Percentiles rank a stretch among this genome's conserved stretches.
These are phyloP conservation scores for Nyleta sp. DNA, from an alignment of 2,888 invertebrate genomes.

Conservation along the genomic window DNA sequence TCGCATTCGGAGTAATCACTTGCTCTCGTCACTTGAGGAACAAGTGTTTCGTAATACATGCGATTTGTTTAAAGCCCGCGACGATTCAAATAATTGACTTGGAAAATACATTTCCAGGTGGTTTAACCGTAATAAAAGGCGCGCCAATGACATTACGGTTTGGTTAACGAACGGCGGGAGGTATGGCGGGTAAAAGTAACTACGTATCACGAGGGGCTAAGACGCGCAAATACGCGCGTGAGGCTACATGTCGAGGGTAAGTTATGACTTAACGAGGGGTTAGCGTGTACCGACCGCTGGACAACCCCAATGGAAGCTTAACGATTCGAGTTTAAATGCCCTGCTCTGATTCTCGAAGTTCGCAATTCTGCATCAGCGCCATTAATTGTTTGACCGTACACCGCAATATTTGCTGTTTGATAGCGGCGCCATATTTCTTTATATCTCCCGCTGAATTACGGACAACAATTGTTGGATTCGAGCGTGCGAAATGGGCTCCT, in stretches of 20 bases:
- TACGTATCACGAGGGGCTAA: constrained; percentile 51
- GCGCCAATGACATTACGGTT: constrained; percentile 28
- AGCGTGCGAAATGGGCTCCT: too few relatives aligned
- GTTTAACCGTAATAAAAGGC: too few relatives aligned
- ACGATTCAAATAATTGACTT: too few relatives aligned
- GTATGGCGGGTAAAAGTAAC: constrained; percentile 30
- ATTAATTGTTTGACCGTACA: constrained; percentile 61
- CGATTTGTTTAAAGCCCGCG: too few relatives aligned
- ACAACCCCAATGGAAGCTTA: constrained; percentile 76
- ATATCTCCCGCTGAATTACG: too few relatives aligned
- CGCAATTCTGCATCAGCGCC: constrained; percentile 71
- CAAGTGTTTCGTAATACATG: too few relatives aligned
- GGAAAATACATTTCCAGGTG: too few relatives aligned
- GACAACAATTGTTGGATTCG: too few relatives aligned
- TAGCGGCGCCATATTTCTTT: too few relatives aligned
- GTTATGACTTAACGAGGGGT: constrained; percentile 82
- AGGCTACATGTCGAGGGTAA: constrained; percentile 74
- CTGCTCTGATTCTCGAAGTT: constrained; percentile 76
- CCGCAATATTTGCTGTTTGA: constrained; percentile 14
- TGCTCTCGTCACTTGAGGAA: too few relatives aligned
- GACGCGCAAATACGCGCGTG: constrained; percentile 62
- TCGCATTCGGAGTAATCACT: too few relatives aligned
- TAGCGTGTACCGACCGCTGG: constrained; percentile 78
- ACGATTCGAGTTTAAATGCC: constrained; percentile 77
- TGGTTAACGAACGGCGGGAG: constrained; percentile 25